Base-by-base conservation (phyloP, 2,797 vertebrate species). In the Muscicapa striata region DNA sequence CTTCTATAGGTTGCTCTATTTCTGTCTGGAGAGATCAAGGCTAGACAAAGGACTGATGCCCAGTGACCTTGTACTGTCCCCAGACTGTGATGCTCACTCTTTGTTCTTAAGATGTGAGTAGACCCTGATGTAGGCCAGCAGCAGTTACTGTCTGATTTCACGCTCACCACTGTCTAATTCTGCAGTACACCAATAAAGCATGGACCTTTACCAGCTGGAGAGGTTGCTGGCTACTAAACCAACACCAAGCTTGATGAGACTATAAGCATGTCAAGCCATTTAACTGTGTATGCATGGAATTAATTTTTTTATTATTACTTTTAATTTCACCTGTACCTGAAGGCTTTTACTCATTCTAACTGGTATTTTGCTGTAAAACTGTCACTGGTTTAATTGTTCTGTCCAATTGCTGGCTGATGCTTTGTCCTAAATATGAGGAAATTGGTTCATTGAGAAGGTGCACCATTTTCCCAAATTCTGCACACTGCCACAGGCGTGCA, bases 321-420 rank as follows among this genome's bases (percentile, higher is more conserved):
- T 94, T 92, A 90, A 34, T 96, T 96, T 93, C 95, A 84, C 91
- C 89, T 97, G 80, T 97, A 97, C 86, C 90, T 80, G 87, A 97
- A 97, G 94, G 96, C 96, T 97, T 97, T 97, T 90, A 93, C 95
- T 97, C 97, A 95, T 97, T 96, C 97, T 97, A 90, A 97, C 94
- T 95, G 97, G 96, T 97, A 96, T 97, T 97, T 97, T 97, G 95
- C 97, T 98, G 95, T 98, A 97, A 97, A 97, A 97, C 95, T 97
- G 93, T 98, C 88, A 82, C 82, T 96, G 97, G 86, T 97, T 97
- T 97, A 95, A 97, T 94, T 98, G 95, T 97, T 97, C 95, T 97
- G 94, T 97, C 86, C 94, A 72, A 74, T 87, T 95, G 89, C 94
- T 89, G 92, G 87, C 95, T 93, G 92, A 95, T 94, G 94, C 94